Conservation (phyloP, 2,797 vertebrate genomes). For the Pogoniulus pusillus region DNA sequence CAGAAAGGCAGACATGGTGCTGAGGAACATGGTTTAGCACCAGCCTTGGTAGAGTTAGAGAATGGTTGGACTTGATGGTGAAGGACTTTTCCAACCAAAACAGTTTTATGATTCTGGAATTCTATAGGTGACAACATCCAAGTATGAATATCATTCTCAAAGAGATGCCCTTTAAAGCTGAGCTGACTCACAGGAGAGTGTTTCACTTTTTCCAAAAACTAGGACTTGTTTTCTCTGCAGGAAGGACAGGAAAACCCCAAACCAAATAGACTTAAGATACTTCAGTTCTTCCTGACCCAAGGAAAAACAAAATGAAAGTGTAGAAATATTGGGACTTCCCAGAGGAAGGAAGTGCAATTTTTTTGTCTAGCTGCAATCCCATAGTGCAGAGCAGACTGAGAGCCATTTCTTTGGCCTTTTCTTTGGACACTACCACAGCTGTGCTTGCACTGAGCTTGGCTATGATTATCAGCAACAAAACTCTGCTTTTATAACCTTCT, state of each 20-base stretch:
- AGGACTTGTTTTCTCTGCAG: constrained; percentile 1
- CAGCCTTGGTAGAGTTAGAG: too few species aligned
- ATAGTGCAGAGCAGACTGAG: accelerated
- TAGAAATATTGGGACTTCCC: not conserved
- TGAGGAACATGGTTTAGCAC: too few species aligned
- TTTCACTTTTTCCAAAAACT: constrained; percentile 27
- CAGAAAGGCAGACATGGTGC: too few species aligned
- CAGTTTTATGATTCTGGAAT: too few species aligned
- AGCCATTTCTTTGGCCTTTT: not conserved
- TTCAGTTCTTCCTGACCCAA: constrained; percentile 65
- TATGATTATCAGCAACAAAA: not conserved
- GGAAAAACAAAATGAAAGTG: not conserved
- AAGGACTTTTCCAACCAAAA: too few species aligned
- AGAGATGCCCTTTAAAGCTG: not conserved
- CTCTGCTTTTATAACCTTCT: not conserved
- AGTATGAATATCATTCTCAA: not conserved
- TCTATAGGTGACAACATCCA: not conserved
- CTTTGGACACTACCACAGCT: not conserved
- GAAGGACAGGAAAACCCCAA: constrained; percentile 53
- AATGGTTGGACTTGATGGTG: too few species aligned
- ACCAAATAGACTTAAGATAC: not conserved
- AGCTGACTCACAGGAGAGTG: constrained; percentile 27
- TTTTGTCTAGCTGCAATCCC: not conserved
- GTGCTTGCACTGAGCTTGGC: not conserved
- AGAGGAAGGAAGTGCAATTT: not conserved